Base-by-base conservation (phyloP, 1,140 invertebrate genomes). In the Aradophagus sp. region DNA sequence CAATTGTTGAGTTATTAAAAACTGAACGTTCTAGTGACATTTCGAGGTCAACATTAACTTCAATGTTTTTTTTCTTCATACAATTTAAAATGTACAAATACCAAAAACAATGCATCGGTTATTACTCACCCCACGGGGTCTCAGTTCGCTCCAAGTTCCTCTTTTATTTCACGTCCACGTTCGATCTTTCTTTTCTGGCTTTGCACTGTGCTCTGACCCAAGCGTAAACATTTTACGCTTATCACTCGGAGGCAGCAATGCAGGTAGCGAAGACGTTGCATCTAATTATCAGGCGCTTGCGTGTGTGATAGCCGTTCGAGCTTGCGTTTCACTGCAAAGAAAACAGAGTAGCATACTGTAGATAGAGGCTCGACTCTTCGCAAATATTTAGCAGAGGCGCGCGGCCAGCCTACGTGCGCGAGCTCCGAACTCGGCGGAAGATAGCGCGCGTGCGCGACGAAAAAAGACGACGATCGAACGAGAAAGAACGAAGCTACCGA, bases 401-500 rank as follows among this genome's bases (percentile, higher is more conserved):
- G 8, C 26, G 20, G 41, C 32, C 27, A 29, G 44, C 38, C 36
- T 39, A 67, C 36, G 62, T 56, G 44, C 38, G 35, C n/a, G 53
- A 65, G 53, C 44, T 12, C 19, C 34, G 3, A 50, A 38, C 44
- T 23, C 34, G 34, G 14, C 29, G 6, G 19, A 45, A 68, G 48
- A 58, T 53, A 41, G 19, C 32, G 63, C 58, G 45, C 63, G 59
- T 59, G 53, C 47, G 35, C 45, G 31, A 48, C 5, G 32, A 32
- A 59, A 36, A 73, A 53, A 52, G 44, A 7, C 41, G 41, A 36
- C 47, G 36, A 44, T 27, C 47, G 34, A 62, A 73, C 71, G 62
- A 72, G 50, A 66, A 63, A 48, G 52, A 59, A 36, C 68, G 58
- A 77, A 56, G 76, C 76, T 79, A 78, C 77, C 70, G 77, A 68